These are phyloP conservation scores for Brienomyrus brachyistius DNA, from an alignment of 2,113 vertebrate species.

Conservation along the genomic window DNA sequence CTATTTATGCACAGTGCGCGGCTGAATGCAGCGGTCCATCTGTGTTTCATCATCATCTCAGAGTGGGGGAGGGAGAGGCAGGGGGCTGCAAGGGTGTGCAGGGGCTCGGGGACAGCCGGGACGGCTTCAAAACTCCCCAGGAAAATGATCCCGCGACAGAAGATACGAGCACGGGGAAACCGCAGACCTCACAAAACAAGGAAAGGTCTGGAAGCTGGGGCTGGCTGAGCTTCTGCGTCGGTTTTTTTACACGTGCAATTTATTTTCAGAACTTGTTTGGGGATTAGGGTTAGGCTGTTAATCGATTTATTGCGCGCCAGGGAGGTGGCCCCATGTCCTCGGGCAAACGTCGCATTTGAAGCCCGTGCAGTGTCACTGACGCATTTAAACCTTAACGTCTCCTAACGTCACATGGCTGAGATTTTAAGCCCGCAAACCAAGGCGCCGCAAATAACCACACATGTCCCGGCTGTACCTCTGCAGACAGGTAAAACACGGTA, in stretches of 20 bases:
- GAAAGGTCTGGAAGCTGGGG: not conserved
- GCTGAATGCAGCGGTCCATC: conserved; percentile 65
- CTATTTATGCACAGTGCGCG: conserved; percentile 68
- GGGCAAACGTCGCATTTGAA: not conserved
- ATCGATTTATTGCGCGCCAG: not conserved
- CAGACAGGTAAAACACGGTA: no score
- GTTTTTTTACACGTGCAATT: not conserved
- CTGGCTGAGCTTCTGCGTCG: not conserved
- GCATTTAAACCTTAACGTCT: not conserved
- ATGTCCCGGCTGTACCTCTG: not conserved
- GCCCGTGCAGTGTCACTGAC: not conserved
- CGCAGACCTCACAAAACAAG: not conserved
- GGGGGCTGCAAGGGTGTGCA: not conserved
- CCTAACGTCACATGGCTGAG: not conserved
- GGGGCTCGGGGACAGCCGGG: not conserved
- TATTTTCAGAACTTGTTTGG: not conserved
- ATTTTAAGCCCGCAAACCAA: not conserved
- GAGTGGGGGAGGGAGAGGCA: conserved; percentile 30
- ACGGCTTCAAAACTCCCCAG: not conserved
- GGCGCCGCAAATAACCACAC: not conserved
- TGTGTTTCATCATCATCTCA: conserved; percentile 68
- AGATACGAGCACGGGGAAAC: not conserved
- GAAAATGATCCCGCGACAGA: not conserved
- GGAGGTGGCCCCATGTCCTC: not conserved
- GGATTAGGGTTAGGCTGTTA: not conserved